Evolutionary conservation across 2,113 vertebrate genomes (phyloP).

Genomic region (Trichomycterus rosablanca): DNA sequence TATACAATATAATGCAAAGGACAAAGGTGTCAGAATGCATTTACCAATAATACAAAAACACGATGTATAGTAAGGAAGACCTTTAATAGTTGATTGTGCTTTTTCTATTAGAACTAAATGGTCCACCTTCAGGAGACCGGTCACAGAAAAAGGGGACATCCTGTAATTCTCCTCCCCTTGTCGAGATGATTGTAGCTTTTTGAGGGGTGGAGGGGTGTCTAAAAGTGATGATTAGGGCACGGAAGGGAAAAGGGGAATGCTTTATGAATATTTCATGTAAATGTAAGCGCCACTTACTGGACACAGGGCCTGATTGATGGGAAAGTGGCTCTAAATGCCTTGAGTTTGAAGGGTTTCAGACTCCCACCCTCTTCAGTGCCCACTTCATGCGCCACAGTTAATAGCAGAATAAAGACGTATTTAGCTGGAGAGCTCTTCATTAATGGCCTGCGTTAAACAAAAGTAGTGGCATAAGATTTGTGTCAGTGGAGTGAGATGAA

Average conservation of each 20-base stretch:
- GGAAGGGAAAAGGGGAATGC: conserved; percentile 92
- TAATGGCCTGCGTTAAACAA: conserved; percentile 82
- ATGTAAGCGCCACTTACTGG: conserved; percentile 97
- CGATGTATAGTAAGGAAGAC: conserved; percentile 60
- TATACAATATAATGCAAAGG: no score
- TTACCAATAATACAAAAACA: conserved; percentile 37
- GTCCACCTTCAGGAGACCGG: conserved; percentile 76
- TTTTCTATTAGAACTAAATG: conserved; percentile 78
- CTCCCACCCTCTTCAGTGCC: conserved; percentile 71
- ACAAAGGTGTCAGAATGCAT: conserved; percentile 26
- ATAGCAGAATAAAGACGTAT: conserved; percentile 82
- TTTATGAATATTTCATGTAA: conserved; percentile 99
- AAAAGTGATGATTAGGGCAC: conserved; percentile 93
- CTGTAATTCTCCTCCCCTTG: conserved; percentile 80
- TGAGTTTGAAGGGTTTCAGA: conserved; percentile 85
- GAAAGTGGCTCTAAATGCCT: conserved; percentile 87
- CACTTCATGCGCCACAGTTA: conserved; percentile 81
- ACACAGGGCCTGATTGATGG: conserved; percentile 90
- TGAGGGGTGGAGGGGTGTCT: conserved; percentile 63
- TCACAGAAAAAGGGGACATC: conserved; percentile 78
- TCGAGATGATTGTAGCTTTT: conserved; percentile 92
- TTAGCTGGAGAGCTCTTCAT: conserved; percentile 95
- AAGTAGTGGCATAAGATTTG: conserved; percentile 69
- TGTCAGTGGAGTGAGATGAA: conserved; percentile 65
- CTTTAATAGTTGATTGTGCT: conserved; percentile 69